Base-by-base conservation (phyloP, 2,888 invertebrate species). In the Eilema caniola region DNA sequence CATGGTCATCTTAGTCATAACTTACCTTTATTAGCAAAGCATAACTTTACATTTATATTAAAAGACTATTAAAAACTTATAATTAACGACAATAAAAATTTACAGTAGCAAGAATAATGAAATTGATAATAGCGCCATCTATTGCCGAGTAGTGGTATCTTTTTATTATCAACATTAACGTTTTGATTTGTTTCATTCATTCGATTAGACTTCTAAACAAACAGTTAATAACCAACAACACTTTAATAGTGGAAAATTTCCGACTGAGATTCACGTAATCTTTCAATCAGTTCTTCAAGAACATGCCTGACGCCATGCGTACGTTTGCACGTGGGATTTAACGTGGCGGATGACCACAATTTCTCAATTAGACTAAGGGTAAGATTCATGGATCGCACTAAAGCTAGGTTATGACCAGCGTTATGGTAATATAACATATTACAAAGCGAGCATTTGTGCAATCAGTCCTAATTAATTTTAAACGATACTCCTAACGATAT, bases 91-190 rank as follows among this genome's bases (percentile, higher is more conserved):
- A 33, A n/a, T 62, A 3, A 16, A 24, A 16, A 4, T 3, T 10
- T 53, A 10, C n/a, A 53, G 20, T n/a, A n/a, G 16, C 25, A 63
- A 16, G 12, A 7, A 23, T 28, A 0, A 28, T 10, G 5, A n/a
- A 62, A 47, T 33, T 20, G 10, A 11, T 28, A 10, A n/a, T 81
- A 84, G 75, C 90, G 93, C 90, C 92, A 92, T 89, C 93, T 93
- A 70, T 83, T 81, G 70, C 79, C 74, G 88, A 92, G 86, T 92
- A 91, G 93, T 81, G 4, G 56, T 70, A 79, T 72, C 62, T 56
- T 71, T 1, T 24, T 1, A 16, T 1, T 28, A 4, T 31, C 16
- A 25, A 1, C 7, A n/a, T 41, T 41, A 24, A 12, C 0, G 60
- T n/a, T n/a, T 66, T 62, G 7, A 33, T 33, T 20, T 3, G 1